Base-by-base conservation (phyloP, 2,113 vertebrate genomes). In the Narcine bancroftii region DNA sequence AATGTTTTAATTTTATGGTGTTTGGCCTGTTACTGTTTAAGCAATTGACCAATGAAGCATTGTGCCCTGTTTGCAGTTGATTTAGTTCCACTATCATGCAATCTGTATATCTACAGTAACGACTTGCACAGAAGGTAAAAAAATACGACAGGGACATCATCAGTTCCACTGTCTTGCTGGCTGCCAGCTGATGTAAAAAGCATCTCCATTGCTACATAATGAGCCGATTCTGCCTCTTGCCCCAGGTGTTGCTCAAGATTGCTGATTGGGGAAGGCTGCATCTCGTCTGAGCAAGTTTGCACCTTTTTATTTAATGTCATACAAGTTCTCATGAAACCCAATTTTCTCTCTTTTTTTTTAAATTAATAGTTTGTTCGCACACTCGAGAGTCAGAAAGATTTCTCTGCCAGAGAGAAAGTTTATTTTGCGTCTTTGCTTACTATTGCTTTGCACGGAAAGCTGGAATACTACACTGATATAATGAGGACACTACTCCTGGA, bases 401-500 rank as follows among this genome's bases (percentile, higher is more conserved):
- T 99, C 93, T 98, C 98, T 2, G 98, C 98, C 17, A 95, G 98
- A 0, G 95, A 96, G 89, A 98, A 98, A 81, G 98, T 98, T 7
- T 98, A 98, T 93, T 98, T 99, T 7, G 98, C 98, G 0, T 99
- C 99, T 0, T 95, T 99, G 92, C 96, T 99, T 95, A 99, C 98
- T 0, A 98, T 99, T 92, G 99, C 98, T 1, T 96, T 99, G 93
- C 99, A 99, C 36, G 99, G 98, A 15, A 99, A 99, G 89, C 95
- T 99, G 93, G 99, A 99, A 95, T 99, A 99, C 92, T 99, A 99
- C 94, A 99, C 97, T 0, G 98, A 99, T 95, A 98, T 99, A 95
- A 98, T 99, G 97, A 97, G 97, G 93, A 99, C 98, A 0, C 96
- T 99, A 93, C 97, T 99, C 95, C 95, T 99, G 93, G 97, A 99